phyloP scores from a whole-genome alignment of 2,113 vertebrate species.

The Clupea harengus region DNA sequence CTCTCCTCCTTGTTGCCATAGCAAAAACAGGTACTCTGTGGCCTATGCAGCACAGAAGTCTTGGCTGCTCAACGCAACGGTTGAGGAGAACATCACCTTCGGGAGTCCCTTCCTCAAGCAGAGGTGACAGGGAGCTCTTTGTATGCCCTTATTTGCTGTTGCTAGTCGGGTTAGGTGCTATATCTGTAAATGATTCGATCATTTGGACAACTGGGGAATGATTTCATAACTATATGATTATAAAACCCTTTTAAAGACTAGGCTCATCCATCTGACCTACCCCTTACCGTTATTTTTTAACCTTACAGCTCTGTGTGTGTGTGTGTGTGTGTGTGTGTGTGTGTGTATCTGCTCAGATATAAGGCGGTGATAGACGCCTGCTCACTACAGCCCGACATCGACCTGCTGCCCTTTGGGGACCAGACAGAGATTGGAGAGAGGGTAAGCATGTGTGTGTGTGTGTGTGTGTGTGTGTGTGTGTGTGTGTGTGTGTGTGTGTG shows the following conservation, averaged over 20 bases:
- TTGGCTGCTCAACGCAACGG: slow-evolving; percentile 94
- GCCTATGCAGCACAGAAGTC: slow-evolving; percentile 97
- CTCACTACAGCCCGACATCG: slow-evolving; percentile 97
- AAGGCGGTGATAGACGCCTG: slow-evolving; percentile 95
- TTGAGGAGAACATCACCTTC: slow-evolving; percentile 97
- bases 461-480: slow-evolving; percentile 21
- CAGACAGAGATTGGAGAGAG: slow-evolving; percentile 99
- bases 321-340: neutral
- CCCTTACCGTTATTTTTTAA: no score
- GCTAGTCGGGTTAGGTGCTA: no score
- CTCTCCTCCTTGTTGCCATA: slow-evolving; percentile 43
- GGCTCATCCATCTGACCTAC: no score
- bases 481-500: slow-evolving; percentile 9
- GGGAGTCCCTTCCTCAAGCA: slow-evolving; percentile 93
- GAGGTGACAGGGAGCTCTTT: slow-evolving; percentile 69
- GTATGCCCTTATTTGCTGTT: no score
- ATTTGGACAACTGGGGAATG: no score
- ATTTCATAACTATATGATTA: no score
- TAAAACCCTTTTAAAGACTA: no score
- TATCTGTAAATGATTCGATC: no score
- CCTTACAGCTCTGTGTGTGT: no score
- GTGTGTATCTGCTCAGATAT: slow-evolving; percentile 74
- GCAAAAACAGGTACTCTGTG: slow-evolving; percentile 91
- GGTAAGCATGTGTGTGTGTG: slow-evolving; percentile 63
- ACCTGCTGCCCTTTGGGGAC: slow-evolving; percentile 93